Percentiles rank a stretch among this genome's conserved stretches.
Evolutionary conservation across 2,888 invertebrate species (phyloP).

Genomic region (Cataglyphis rosenhaueri): DNA sequence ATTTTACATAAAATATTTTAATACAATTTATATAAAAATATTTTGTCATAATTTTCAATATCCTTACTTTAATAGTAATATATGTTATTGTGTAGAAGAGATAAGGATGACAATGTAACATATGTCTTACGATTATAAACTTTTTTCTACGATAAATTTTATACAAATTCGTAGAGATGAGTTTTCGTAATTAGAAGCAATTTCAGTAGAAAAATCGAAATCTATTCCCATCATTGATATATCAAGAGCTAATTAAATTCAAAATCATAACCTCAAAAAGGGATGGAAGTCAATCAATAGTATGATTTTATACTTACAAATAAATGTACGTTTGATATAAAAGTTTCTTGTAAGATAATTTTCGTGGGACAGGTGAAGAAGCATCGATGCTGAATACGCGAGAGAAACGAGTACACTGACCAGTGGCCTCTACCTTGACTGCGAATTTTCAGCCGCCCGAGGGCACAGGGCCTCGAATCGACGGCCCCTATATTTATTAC

Average conservation of each 20-base stretch:
- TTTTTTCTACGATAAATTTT: not conserved
- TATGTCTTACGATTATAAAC: not conserved
- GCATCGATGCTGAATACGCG: constrained; percentile 15
- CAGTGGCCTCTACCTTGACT: constrained; percentile 49
- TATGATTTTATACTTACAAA: constrained; percentile 15
- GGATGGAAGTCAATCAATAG: not conserved
- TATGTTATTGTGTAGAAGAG: not conserved
- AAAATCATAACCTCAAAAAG: not conserved
- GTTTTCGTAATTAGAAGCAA: too few species aligned
- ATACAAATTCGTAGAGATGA: too few species aligned
- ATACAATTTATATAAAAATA: not conserved
- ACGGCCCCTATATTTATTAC: constrained; percentile 32
- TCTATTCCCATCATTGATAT: not conserved
- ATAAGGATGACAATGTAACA: not conserved
- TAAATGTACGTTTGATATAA: too few species aligned
- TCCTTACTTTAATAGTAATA: not conserved
- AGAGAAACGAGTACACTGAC: constrained; percentile 43
- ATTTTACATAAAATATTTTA: not conserved
- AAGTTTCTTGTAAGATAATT: not conserved
- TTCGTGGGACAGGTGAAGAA: not conserved
- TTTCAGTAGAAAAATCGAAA: not conserved
- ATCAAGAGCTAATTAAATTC: not conserved
- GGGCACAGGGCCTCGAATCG: constrained; percentile 9
- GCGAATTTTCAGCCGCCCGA: constrained; percentile 25
- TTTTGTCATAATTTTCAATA: not conserved